A percentile compares a stretch with the other conserved stretches of the same genome.
Conservation (phyloP, 2,113 vertebrate species). For the Picathartes gymnocephalus region DNA sequence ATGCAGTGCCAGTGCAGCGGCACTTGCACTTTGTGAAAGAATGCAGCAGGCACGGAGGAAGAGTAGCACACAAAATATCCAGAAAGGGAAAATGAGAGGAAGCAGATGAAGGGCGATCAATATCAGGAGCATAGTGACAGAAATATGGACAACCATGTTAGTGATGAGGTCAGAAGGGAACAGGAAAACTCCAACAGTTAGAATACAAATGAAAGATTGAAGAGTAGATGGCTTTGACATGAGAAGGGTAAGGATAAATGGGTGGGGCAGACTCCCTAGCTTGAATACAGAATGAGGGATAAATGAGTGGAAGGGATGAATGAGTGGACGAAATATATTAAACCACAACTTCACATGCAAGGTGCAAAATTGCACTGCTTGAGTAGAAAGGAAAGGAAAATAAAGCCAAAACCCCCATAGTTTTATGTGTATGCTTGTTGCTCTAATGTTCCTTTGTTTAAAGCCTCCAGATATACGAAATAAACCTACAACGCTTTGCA, state of each 20-base stretch:
- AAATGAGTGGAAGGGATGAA: background rate
- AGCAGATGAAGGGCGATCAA: rapidly evolving
- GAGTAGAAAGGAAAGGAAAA: background rate
- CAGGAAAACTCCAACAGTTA: background rate
- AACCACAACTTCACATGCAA: background rate
- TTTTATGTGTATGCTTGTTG: background rate
- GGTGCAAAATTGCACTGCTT: background rate
- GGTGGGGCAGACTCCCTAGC: background rate
- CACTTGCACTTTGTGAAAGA: background rate
- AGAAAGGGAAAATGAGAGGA: background rate
- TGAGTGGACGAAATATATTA: background rate
- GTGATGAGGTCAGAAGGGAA: background rate
- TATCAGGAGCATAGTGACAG: background rate
- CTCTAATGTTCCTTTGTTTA: background rate
- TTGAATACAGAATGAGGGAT: background rate
- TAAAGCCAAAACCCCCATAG: background rate
- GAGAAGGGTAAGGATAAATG: background rate
- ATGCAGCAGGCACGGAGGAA: background rate
- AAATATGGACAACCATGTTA: background rate
- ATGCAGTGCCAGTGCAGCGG: background rate
- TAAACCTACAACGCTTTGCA: background rate
- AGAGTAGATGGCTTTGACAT: background rate
- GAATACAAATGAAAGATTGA: background rate
- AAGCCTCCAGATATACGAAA: background rate
- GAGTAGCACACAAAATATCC: background rate